These are phyloP conservation scores for Urocynchramus pylzowi DNA, from an alignment of 2,113 vertebrate genomes.

Conservation along the genomic window DNA sequence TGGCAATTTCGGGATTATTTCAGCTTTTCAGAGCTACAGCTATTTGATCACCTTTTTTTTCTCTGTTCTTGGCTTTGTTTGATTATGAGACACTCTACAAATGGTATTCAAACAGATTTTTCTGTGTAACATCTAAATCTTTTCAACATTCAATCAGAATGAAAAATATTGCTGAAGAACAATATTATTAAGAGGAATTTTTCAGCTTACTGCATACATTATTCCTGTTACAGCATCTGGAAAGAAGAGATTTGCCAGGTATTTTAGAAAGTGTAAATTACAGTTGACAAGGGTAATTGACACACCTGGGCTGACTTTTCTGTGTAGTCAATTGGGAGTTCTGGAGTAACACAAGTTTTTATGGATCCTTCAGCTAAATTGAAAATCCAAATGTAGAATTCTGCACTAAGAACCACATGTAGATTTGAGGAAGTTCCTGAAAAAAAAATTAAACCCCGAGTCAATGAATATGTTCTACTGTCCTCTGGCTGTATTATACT, in stretches of 20 bases:
- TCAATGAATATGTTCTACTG: not conserved
- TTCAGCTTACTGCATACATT: not conserved
- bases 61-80: not conserved
- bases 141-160: not conserved
- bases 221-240: not conserved
- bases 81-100: not conserved
- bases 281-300: constrained; percentile 35
- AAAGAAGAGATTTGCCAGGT: not conserved
- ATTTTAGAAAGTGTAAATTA: constrained; percentile 42
- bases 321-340: not conserved
- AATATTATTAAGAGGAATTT: not conserved
- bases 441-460: not conserved
- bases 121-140: not conserved
- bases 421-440: not conserved
- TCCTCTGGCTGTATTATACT: not conserved
- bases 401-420: not conserved
- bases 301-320: not conserved
- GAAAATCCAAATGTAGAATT: constrained; percentile 33
- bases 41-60: not conserved
- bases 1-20: not conserved
- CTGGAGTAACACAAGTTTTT: not conserved
- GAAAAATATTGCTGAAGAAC: not conserved
- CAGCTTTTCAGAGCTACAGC: not conserved
- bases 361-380: not conserved
- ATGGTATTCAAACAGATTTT: not conserved